Conservation (phyloP, 2,888 invertebrate species). For the Sarcophaga caerulescens region DNA sequence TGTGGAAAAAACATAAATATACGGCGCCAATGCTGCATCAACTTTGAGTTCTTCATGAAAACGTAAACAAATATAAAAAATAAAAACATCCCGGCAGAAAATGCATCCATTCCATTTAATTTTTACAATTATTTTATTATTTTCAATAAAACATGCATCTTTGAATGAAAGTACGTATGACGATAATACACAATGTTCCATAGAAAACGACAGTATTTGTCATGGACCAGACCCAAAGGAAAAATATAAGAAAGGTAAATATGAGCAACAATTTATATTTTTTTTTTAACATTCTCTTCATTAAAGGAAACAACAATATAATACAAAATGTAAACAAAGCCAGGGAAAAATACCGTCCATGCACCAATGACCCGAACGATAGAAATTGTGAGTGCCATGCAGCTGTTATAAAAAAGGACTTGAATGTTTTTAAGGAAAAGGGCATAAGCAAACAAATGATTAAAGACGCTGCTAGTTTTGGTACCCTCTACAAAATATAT, state of each 20-base stretch:
- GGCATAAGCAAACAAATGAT: conserved; percentile 88
- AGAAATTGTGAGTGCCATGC: conserved; percentile 85
- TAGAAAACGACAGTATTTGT: conserved; percentile 39
- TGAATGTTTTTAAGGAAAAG: conserved; percentile 84
- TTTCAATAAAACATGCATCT: conserved; percentile 3
- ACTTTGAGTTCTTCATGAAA: background rate
- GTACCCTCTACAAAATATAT: conserved; percentile 92
- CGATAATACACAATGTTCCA: conserved; percentile 27
- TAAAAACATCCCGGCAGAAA: background rate
- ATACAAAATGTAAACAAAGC: conserved; percentile 82
- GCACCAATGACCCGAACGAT: conserved; percentile 79
- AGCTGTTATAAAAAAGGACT: conserved; percentile 86
- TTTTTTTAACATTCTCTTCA: background rate
- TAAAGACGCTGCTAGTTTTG: conserved; percentile 83
- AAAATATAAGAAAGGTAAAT: conserved; percentile 58
- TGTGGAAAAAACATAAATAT: background rate
- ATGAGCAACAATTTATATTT: background rate
- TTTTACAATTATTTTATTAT: conserved; percentile 25
- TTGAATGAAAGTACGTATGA: conserved; percentile 3
- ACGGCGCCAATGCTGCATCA: background rate
- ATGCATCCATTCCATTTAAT: conserved; percentile 39
- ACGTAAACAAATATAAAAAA: conserved; percentile 31
- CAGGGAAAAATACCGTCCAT: conserved; percentile 82
- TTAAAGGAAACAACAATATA: conserved; percentile 68
- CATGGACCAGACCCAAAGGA: background rate